These are phyloP conservation scores for Amorpha juglandis DNA, from an alignment of 2,888 invertebrate species.

Conservation along the genomic window DNA sequence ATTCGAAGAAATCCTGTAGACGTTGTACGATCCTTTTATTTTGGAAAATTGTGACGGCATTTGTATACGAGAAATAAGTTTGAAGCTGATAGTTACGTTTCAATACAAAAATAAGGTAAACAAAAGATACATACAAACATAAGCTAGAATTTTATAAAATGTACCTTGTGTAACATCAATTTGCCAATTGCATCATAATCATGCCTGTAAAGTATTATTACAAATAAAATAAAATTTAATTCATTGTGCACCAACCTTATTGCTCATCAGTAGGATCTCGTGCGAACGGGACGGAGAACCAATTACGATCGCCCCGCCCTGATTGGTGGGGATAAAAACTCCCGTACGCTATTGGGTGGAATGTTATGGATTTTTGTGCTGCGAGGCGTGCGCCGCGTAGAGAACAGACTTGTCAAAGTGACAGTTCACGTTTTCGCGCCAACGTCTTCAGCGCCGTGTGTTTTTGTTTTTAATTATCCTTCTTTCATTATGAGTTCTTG, in stretches of 20 bases:
- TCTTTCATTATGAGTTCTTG: constrained; percentile 6
- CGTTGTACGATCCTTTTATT: too few species aligned
- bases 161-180: background rate
- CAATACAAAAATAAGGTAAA: too few species aligned
- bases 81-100: too few species aligned
- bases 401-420: constrained; percentile 26
- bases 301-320: constrained; percentile 69
- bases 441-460: constrained; percentile 18
- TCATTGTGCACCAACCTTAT: constrained; percentile 52
- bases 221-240: constrained; percentile 12
- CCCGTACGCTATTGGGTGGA: constrained; percentile 67
- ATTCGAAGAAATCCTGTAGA: too few species aligned
- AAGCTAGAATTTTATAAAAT: background rate
- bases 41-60: too few species aligned
- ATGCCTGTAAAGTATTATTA: background rate
- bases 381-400: constrained; percentile 24
- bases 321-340: constrained; percentile 68
- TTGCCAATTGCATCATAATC: background rate
- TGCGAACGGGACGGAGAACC: constrained; percentile 67
- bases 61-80: too few species aligned
- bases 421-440: constrained; percentile 25
- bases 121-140: background rate
- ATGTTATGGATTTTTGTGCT: constrained; percentile 22
- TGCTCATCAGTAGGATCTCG: constrained; percentile 47
- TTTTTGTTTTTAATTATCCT: constrained; percentile 3